Conservation (phyloP, 1,140 invertebrate species). For the Drosophila lacteicornis region DNA sequence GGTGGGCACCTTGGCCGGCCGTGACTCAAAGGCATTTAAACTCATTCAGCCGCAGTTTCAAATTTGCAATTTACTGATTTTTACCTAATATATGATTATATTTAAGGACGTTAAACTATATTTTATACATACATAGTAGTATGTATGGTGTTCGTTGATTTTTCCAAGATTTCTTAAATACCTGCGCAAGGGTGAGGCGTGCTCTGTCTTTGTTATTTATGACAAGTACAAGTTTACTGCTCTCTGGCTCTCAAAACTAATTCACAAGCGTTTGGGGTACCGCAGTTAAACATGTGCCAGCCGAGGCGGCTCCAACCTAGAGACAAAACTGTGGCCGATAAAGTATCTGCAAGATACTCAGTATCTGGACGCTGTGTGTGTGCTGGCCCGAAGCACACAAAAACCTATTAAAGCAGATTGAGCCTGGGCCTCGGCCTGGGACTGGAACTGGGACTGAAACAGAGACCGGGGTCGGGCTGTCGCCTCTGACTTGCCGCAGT, state of each 20-base stretch:
- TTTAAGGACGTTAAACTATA: too few relatives aligned
- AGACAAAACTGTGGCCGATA: conserved; percentile 46
- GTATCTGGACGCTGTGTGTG: conserved; percentile 24
- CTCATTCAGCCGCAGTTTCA: conserved; percentile 17
- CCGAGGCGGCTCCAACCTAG: conserved; percentile 14
- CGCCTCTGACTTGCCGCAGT: conserved; percentile 24
- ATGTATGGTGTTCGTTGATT: not conserved
- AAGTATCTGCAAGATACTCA: conserved; percentile 72
- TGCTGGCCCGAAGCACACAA: conserved; percentile 57
- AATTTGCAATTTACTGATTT: not conserved
- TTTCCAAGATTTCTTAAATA: not conserved
- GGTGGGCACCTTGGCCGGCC: not conserved
- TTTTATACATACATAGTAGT: too few relatives aligned
- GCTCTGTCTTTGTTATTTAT: conserved; percentile 66
- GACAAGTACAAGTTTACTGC: conserved; percentile 67
- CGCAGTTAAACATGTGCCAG: conserved; percentile 75
- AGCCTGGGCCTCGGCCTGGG: conserved; percentile 15
- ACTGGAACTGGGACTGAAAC: conserved; percentile 6
- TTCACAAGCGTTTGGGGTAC: conserved; percentile 72
- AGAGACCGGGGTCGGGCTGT: conserved; percentile 26
- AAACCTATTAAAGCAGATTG: conserved; percentile 71
- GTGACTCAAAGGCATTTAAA: conserved; percentile 7
- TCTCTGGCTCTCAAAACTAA: conserved; percentile 66
- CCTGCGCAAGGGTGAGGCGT: not conserved
- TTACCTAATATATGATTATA: too few relatives aligned